Percentiles rank a stretch among this genome's conserved stretches.
phyloP scores from a whole-genome alignment of 2,113 vertebrate genomes.

The Apteryx owenii region DNA sequence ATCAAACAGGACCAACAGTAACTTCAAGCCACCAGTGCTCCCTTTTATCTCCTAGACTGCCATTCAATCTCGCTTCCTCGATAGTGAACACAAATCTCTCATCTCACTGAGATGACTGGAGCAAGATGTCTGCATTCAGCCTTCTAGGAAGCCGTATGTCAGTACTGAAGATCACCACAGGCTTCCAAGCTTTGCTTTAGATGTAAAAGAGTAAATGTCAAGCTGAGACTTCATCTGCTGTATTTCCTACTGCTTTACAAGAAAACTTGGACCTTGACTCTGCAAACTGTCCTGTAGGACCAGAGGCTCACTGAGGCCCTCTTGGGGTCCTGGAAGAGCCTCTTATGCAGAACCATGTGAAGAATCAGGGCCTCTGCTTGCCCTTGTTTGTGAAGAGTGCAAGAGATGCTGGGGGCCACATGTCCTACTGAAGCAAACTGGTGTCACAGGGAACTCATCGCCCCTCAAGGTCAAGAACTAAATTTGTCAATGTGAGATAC shows the following conservation, averaged over 20 bases:
- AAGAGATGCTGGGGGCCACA: background rate
- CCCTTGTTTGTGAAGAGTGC: background rate
- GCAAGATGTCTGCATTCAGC: background rate
- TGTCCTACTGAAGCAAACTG: background rate
- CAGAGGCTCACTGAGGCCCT: background rate
- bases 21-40: background rate
- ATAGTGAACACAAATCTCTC: background rate
- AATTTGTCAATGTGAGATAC: background rate
- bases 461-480: background rate
- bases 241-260: background rate
- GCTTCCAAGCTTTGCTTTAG: background rate
- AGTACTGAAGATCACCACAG: background rate
- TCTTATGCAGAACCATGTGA: fast-evolving
- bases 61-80: background rate
- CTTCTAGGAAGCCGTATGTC: background rate
- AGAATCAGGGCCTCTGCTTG: background rate
- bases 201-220: background rate
- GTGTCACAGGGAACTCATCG: background rate
- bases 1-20: background rate
- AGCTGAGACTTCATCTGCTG: background rate
- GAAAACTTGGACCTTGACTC: background rate
- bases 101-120: background rate
- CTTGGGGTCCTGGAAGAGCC: background rate
- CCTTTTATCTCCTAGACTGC: background rate
- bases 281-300: background rate